Base-by-base conservation (phyloP, 2,797 vertebrate species). In the Rhadinocentrus ornatus region DNA sequence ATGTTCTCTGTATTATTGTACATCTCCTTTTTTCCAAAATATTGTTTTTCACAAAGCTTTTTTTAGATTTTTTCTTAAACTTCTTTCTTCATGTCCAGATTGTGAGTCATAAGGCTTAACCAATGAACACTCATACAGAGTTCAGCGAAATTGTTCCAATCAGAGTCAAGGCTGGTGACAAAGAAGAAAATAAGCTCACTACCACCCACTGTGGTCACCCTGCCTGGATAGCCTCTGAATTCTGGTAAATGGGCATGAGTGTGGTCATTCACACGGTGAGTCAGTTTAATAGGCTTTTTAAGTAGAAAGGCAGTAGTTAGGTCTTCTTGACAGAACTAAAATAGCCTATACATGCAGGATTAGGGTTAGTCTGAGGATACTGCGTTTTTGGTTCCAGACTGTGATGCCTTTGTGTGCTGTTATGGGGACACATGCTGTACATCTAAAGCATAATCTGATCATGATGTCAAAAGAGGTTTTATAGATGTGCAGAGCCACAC, bases 231-330 rank as follows among this genome's bases (percentile, higher is more conserved):
- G 71, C 75, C 78, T 81, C 58, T 85, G 73, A 78, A 75, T 82
- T 16, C 71, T 50, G 80, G 77, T 71, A 87, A 77, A 84, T 85
- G 69, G 77, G 69, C 71, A 59, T 53, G 60, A 74, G 80, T 26
- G 8, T 34, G 69, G 66, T 77, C 78, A 75, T 81, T 77, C 68
- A 61, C 74, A 54, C 24, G 12, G 78, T 82, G 87, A 89, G 77
- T 83, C 88, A 70, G 66, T 66, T 78, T 77, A 82, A 86, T 76
- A 80, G 66, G 76, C 78, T 81, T 82, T 78, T 71, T 52, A 71
- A 85, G 85, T 71, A 67, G 75, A 70, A 50, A 67, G 75, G 79
- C 78, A 80, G 88, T 67, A 70, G 73, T 77, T 59, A 31, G 83
- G 71, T 77, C 77, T 44, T 60, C 72, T 48, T 69, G 77, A 81